Conservation (phyloP, 2,113 vertebrate genomes). For the Diglossa brunneiventris region DNA sequence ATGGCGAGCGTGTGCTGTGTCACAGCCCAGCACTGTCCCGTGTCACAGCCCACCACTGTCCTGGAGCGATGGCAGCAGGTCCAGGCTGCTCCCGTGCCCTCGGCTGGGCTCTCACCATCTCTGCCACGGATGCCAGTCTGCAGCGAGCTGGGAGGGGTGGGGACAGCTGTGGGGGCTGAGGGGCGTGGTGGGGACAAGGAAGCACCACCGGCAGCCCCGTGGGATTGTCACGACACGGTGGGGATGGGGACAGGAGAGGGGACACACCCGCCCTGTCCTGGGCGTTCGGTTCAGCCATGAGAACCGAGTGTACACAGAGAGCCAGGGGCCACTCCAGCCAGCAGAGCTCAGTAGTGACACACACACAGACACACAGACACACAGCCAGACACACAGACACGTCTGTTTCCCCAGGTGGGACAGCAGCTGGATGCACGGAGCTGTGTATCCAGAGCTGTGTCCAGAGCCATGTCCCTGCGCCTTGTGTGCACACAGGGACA, state of each 20-base stretch:
- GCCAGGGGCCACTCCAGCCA: neutral
- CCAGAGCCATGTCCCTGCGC: rapidly evolving
- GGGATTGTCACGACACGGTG: rapidly evolving
- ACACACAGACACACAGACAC: rapidly evolving
- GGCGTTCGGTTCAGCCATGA: rapidly evolving
- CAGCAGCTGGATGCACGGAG: rapidly evolving
- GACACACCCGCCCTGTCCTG: rapidly evolving
- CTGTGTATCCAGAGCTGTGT: rapidly evolving
- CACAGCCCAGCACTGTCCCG: neutral
- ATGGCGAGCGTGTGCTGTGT: neutral
- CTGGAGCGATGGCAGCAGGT: rapidly evolving
- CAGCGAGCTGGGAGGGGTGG: neutral
- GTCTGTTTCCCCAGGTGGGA: neutral
- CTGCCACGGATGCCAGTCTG: neutral
- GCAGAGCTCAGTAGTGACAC: neutral
- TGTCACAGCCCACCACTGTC: neutral
- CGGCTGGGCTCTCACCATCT: neutral
- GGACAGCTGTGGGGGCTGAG: neutral
- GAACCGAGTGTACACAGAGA: rapidly evolving
- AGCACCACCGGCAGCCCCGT: rapidly evolving
- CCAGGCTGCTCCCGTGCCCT: neutral
- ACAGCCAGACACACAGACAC: rapidly evolving
- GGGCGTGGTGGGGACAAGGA: rapidly evolving
- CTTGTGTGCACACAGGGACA: neutral
- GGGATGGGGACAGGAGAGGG: neutral